Base-by-base conservation (phyloP, 2,888 invertebrate species). In the Drosophila antonietae region DNA sequence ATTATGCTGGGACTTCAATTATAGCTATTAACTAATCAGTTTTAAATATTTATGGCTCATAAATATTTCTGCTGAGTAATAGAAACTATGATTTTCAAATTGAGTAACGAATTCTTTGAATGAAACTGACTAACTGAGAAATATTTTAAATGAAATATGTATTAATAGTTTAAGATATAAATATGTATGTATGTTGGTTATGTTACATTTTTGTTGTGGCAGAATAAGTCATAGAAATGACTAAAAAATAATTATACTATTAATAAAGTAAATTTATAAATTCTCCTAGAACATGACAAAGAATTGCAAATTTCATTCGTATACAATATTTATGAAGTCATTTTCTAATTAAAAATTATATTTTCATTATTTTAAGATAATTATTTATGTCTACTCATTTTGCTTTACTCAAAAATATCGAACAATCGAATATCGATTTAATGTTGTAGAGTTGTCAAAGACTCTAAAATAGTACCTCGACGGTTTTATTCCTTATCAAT, bases 401-500 rank as follows among this genome's bases (percentile, higher is more conserved):
- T 35, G 10, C 35, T 10, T 3, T 12, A 35, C 10, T 35, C 39
- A 39, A 15, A 39, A 15, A 18, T 51, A 35, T 37, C 37, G 20
- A 8, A 23, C 5, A 3, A 28, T 28, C 9, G 4, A 8, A 8
- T 20, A 8, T 28, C 51, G 18, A 33, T 7, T 18, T 2, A 33
- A 20, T 9, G 28, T 6, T n/a, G 31, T 43, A 31, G 49, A 20
- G 49, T 43, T 64, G 41, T 23, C 49, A 41, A 14, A 14, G 10
- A 31, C 3, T 10, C n/a, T 39, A 3, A n/a, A n/a, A 23, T 18
- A 33, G 23, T 10, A 0, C 8, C 8, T 0, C 15, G 18, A 9
- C 28, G 2, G 20, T 9, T 20, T 20, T 9, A 47, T 39, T 39
- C 18, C 20, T 64, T 58, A 58, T 65, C 53, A 15, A 15, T 12